Conservation (phyloP, 2,888 invertebrate species). For the Tuberolachnus salignus region DNA sequence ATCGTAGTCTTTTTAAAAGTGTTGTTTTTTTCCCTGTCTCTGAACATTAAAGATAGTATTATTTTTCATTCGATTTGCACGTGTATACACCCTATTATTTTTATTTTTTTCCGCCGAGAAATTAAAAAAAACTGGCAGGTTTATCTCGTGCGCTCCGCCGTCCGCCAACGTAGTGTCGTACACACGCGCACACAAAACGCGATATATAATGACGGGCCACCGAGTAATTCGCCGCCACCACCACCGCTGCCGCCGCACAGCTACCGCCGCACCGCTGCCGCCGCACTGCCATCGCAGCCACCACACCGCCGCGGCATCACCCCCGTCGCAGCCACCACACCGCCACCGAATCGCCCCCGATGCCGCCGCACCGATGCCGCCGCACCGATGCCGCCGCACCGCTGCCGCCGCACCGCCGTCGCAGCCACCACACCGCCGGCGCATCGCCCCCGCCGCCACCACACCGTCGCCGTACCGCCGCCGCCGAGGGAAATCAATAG, state of each 20-base stretch:
- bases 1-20: too few relatives aligned
- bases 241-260: conserved; percentile 1
- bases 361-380: conserved; percentile 11
- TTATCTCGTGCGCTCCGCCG: conserved; percentile 9
- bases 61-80: too few relatives aligned
- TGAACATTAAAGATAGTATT: too few relatives aligned
- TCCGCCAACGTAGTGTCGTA: conserved; percentile 7
- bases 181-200: neutral
- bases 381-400: conserved; percentile 16
- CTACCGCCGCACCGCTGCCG: conserved; percentile 24
- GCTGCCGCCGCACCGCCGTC: conserved; percentile 7
- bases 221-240: too few relatives aligned
- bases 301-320: conserved; percentile 4
- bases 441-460: conserved; percentile 10
- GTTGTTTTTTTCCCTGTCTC: too few relatives aligned
- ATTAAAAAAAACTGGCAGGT: too few relatives aligned
- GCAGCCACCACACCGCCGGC: conserved; percentile 9
- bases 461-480: conserved; percentile 6
- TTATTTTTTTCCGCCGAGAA: too few relatives aligned
- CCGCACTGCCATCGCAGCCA: conserved; percentile 4
- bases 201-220: conserved; percentile 1
- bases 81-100: too few relatives aligned
- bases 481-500: conserved; percentile 51
- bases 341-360: too few relatives aligned
- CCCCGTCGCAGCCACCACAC: too few relatives aligned